Evolutionary conservation across 2,888 invertebrate species (phyloP).

Genomic region (Microctonus brassicae): DNA sequence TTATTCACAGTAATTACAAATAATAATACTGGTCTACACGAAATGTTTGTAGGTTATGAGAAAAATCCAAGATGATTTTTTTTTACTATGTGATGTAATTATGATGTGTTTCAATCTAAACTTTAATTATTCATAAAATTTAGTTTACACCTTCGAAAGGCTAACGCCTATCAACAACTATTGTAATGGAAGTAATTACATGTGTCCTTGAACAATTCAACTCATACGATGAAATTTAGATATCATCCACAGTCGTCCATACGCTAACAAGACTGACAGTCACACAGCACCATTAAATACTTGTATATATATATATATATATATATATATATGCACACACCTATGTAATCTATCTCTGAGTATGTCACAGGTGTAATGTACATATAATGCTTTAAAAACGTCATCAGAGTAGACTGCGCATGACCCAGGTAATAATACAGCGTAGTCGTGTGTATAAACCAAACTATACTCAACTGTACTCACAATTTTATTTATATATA

Average conservation of each 20-base stretch:
- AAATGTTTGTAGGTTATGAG: slow-evolving; percentile 44
- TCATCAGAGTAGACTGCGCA: slow-evolving; percentile 30
- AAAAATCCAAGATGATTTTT: slow-evolving; percentile 35
- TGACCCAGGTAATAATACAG: slow-evolving; percentile 24
- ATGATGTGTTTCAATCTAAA: not conserved
- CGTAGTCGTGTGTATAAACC: not conserved
- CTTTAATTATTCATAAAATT: not conserved
- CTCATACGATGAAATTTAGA: slow-evolving; percentile 39
- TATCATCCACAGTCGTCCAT: slow-evolving; percentile 49
- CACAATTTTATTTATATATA: no score
- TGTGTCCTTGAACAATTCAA: slow-evolving; percentile 46
- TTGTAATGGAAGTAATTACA: slow-evolving; percentile 42
- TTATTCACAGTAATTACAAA: slow-evolving; percentile 42
- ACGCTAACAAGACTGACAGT: slow-evolving; percentile 46
- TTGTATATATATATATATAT: no score
- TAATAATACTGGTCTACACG: slow-evolving; percentile 22
- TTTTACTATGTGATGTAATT: slow-evolving; percentile 41
- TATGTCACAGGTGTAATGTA: slow-evolving; percentile 33
- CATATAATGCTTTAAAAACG: slow-evolving; percentile 28
- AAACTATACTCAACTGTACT: not conserved
- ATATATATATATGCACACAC: no score
- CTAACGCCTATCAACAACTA: not conserved
- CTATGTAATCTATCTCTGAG: no score
- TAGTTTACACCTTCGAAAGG: not conserved
- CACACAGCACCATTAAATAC: no score